These are phyloP conservation scores for Oreocharis arfaki DNA, from an alignment of 2,113 vertebrate species.

Conservation along the genomic window DNA sequence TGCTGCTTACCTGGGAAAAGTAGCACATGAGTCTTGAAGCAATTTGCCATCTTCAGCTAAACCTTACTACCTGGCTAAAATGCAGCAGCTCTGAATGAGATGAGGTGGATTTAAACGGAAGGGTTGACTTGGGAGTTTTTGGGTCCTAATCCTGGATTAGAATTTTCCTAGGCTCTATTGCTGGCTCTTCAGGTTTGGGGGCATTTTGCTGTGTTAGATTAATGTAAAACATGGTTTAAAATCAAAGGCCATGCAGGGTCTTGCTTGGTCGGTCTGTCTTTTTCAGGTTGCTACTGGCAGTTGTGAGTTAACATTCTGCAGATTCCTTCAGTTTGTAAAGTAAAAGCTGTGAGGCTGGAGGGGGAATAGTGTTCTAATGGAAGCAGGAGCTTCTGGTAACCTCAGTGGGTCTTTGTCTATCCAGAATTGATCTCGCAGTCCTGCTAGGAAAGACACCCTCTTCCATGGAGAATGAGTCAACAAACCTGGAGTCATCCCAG, in stretches of 20 bases:
- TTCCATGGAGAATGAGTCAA: slow-evolving; percentile 86
- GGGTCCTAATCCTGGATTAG: background rate
- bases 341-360: background rate
- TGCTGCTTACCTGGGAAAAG: background rate
- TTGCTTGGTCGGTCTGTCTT: background rate
- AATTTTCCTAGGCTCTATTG: background rate
- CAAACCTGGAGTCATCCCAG: slow-evolving; percentile 82
- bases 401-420: background rate
- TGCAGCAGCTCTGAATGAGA: background rate
- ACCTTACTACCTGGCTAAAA: background rate
- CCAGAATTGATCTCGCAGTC: slow-evolving; percentile 94
- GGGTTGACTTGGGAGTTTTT: background rate
- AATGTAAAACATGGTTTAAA: background rate
- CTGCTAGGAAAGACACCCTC: slow-evolving; percentile 94
- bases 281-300: background rate
- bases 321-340: background rate
- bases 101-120: background rate
- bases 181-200: background rate
- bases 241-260: background rate
- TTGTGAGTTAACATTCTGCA: background rate
- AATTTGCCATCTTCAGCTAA: background rate
- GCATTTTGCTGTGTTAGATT: background rate
- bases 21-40: background rate
- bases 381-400: background rate
- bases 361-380: background rate